Percentiles rank a stretch among this genome's conserved stretches.
phyloP scores from a whole-genome alignment of 2,888 invertebrate species.

The Drosophila acutilabella region DNA sequence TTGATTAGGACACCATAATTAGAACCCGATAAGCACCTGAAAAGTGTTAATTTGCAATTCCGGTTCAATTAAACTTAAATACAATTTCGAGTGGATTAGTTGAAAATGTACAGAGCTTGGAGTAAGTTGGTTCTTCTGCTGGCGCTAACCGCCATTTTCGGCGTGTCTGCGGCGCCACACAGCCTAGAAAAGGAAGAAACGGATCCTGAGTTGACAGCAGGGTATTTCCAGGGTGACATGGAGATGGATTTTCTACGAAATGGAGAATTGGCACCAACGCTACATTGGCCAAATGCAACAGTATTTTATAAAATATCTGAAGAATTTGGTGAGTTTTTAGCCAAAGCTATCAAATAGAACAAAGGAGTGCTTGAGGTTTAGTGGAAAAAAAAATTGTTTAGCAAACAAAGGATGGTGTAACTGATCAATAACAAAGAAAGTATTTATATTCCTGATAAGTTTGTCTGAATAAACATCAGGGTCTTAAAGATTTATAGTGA shows the following conservation, averaged over 20 bases:
- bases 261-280: conserved; percentile 86
- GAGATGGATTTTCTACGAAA: conserved; percentile 87
- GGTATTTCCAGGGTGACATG: conserved; percentile 91
- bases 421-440: too few species aligned
- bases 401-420: too few species aligned
- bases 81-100: conserved; percentile 33
- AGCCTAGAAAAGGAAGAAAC: conserved; percentile 14
- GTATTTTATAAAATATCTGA: conserved; percentile 87
- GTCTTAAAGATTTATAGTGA: too few species aligned
- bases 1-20: conserved; percentile 3
- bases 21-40: conserved; percentile 12
- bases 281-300: conserved; percentile 88
- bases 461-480: too few species aligned
- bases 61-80: conserved; percentile 10
- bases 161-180: conserved; percentile 26
- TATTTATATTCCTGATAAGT: too few species aligned
- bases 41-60: conserved; percentile 6
- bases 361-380: too few species aligned
- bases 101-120: conserved; percentile 37
- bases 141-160: neutral
- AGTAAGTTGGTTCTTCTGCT: conserved; percentile 16
- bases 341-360: too few species aligned
- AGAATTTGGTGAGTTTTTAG: conserved; percentile 56
- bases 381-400: too few species aligned
- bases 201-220: conserved; percentile 91